Conservation (phyloP, 2,888 invertebrate genomes). For the Stomorhina lunata region DNA sequence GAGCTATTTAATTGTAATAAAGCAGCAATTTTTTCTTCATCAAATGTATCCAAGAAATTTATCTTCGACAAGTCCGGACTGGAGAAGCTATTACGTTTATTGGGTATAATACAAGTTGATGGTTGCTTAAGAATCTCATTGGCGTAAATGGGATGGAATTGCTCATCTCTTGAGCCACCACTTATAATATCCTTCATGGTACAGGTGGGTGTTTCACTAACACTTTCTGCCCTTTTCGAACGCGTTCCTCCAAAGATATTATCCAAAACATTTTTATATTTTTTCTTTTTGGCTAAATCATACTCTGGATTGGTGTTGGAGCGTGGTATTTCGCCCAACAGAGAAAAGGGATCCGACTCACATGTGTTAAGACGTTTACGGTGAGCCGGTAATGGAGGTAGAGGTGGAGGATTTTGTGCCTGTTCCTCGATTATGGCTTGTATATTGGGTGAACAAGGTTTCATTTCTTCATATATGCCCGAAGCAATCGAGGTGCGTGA, state of each 20-base stretch:
- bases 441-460: conserved; percentile 69
- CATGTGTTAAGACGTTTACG: conserved; percentile 78
- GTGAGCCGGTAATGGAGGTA: conserved; percentile 76
- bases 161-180: conserved; percentile 34
- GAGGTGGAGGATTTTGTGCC: conserved; percentile 68
- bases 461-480: conserved; percentile 80
- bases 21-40: conserved; percentile 69
- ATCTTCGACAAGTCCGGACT: conserved; percentile 79
- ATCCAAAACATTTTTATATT: conserved; percentile 75
- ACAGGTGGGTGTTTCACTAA: conserved; percentile 72
- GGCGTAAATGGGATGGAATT: conserved; percentile 49
- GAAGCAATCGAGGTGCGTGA: conserved; percentile 78
- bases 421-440: conserved; percentile 70
- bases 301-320: conserved; percentile 79
- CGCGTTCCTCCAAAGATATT: conserved; percentile 75
- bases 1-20: conserved; percentile 67
- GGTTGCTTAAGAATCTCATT: conserved; percentile 55
- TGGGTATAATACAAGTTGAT: conserved; percentile 36
- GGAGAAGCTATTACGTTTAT: conserved; percentile 79
- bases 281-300: conserved; percentile 77
- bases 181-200: conserved; percentile 68
- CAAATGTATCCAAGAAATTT: conserved; percentile 73
- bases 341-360: conserved; percentile 69
- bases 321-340: conserved; percentile 74
- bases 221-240: conserved; percentile 74